These are phyloP conservation scores for Paramormyrops kingsleyae DNA, from an alignment of 2,113 vertebrate species.

Conservation along the genomic window DNA sequence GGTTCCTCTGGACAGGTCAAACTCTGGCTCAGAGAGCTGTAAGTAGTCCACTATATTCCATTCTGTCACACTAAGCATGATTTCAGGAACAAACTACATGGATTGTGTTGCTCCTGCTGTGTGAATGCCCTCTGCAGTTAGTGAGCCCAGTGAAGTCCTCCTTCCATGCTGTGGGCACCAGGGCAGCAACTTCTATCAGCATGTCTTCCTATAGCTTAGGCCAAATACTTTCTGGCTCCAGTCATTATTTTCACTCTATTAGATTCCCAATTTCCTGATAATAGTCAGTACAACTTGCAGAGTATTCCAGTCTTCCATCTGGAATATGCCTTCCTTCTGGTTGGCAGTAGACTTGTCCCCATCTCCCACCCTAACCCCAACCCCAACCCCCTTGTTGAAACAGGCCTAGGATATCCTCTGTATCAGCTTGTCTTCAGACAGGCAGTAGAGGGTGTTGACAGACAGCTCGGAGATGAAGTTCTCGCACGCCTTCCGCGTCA, in stretches of 20 bases:
- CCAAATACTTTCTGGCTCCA: neutral
- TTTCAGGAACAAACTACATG: neutral
- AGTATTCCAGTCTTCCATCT: neutral
- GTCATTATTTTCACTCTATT: neutral
- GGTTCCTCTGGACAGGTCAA: neutral
- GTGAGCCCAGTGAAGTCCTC: neutral
- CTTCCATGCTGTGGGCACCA: constrained; percentile 9
- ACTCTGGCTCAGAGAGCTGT: neutral
- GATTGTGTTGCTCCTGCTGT: neutral
- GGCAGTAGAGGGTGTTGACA: constrained; percentile 92
- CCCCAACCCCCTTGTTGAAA: neutral
- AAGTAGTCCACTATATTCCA: neutral
- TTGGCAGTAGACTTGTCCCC: neutral
- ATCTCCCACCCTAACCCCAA: constrained; percentile 45
- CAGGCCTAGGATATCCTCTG: constrained; percentile 89
- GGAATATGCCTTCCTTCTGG: neutral
- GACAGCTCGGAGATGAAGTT: constrained; percentile 93
- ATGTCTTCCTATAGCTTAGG: neutral
- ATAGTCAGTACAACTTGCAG: constrained; percentile 9
- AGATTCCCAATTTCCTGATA: neutral
- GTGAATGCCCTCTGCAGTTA: neutral
- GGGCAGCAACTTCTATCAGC: neutral
- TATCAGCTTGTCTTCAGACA: constrained; percentile 97
- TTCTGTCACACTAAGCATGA: neutral
- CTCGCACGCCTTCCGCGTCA: constrained; percentile 90